Evolutionary conservation across 1,140 invertebrate species (phyloP).

Genomic region (Melanaphis sacchari): DNA sequence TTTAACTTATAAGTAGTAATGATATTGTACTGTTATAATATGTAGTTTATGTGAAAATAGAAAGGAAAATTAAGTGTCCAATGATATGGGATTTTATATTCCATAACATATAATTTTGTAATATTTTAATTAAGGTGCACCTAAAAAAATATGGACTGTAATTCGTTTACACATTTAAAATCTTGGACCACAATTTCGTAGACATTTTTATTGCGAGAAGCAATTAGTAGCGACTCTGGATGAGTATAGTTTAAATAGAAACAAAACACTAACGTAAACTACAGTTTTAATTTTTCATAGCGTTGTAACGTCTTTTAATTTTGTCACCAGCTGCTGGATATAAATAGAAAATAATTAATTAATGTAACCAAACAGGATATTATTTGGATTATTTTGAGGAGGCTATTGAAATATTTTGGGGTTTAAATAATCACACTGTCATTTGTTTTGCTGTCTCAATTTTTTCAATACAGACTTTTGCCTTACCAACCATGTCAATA

Average conservation of each 20-base stretch:
- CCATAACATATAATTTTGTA: too few relatives aligned
- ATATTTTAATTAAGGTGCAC: too few relatives aligned
- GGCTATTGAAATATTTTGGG: neutral
- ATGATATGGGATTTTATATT: too few relatives aligned
- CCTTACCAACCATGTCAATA: neutral
- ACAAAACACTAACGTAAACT: neutral
- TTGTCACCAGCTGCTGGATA: neutral
- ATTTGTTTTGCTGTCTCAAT: neutral
- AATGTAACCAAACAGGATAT: neutral
- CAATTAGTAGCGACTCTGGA: too few relatives aligned
- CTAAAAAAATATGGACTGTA: too few relatives aligned
- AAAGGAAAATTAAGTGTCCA: too few relatives aligned
- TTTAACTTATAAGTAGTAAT: too few relatives aligned
- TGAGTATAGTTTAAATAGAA: neutral
- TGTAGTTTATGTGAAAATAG: too few relatives aligned
- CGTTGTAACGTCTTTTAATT: neutral
- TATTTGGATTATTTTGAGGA: neutral
- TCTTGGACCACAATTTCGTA: too few relatives aligned
- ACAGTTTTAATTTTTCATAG: neutral
- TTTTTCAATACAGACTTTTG: neutral
- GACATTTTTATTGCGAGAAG: too few relatives aligned
- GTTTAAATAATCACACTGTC: neutral
- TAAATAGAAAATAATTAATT: neutral
- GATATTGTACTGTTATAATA: too few relatives aligned
- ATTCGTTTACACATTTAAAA: too few relatives aligned